phyloP scores from a whole-genome alignment of 2,113 vertebrate genomes.

The Symphodus melops region DNA sequence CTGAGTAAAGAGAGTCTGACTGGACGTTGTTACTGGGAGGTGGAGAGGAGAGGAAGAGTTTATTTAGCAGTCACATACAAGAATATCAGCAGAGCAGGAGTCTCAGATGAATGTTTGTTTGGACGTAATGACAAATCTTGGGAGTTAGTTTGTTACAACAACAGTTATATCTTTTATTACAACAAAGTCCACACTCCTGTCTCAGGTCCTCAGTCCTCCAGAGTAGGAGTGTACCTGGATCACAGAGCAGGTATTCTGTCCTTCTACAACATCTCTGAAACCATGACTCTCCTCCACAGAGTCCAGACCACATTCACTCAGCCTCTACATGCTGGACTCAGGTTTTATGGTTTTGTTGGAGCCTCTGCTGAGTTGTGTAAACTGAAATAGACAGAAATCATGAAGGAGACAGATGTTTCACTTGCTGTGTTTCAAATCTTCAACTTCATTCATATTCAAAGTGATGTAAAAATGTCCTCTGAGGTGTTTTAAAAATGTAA shows the following conservation, averaged over 20 bases:
- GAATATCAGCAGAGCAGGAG: not conserved
- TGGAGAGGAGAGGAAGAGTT: not conserved
- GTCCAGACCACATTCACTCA: not conserved
- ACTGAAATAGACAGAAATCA: no score
- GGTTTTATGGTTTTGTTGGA: no score
- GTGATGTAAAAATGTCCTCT: no score
- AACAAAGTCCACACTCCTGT: not conserved
- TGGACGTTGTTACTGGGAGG: slow-evolving; percentile 4
- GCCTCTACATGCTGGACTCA: not conserved
- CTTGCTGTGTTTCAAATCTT: no score
- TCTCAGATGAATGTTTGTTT: not conserved
- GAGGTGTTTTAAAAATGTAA: no score
- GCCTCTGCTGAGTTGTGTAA: no score
- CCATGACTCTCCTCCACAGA: not conserved
- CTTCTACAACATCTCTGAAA: slow-evolving; percentile 6
- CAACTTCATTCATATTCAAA: no score
- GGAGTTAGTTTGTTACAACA: not conserved
- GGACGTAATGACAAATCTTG: not conserved
- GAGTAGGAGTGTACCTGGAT: not conserved
- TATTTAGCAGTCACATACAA: not conserved
- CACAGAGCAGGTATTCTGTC: not conserved
- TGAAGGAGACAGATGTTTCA: no score
- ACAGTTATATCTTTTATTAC: not conserved
- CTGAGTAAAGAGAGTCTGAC: not conserved
- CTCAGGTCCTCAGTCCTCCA: no score